Base-by-base conservation (phyloP, 2,888 invertebrate species). In the Prosopocoilus inquinatus region DNA sequence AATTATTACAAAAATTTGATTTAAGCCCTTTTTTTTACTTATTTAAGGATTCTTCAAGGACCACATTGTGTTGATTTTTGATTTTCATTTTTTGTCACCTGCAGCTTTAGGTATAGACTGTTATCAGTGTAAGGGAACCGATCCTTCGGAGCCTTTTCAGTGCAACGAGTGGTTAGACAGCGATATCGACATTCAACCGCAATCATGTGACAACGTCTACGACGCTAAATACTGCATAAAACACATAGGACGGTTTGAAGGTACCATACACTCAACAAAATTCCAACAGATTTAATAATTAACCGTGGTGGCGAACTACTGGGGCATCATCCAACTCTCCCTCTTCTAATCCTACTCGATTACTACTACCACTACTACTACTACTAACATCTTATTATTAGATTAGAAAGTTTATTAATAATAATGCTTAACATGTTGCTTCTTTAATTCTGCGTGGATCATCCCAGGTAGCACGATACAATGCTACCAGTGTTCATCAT, bases 181-280 rank as follows among this genome's bases (percentile, higher is more conserved):
- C 47, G 82, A 82, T 64, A 79, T 82, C 67, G 85, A 86, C 70
- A 81, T 94, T 65, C 71, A 78, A 68, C 86, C 87, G 50, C 82
- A 81, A 65, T 82, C 88, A 67, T 95, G 95, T 77, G 84, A 87
- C 62, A 80, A 82, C 56, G 90, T 96, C 57, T 91, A 91, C 74
- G 87, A 85, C 63, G 94, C 96, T 11, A 84, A 87, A 69, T 96
- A 87, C 77, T 97, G 97, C 78, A 85, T 97, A 66, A 97, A 97
- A 81, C 91, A 93, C 70, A 89, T 92, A 57, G 96, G 96, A 62
- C 84, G 96, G 72, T 92, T 84, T 69, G 93, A 92, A 89, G 94
- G 91, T 91, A 80, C 16, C 87, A 39, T 2, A 33, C 9, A 16
- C 16, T n/a, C n/a, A n/a, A 16, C 16, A 2, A 2, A 2, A 16